Evolutionary conservation across 2,797 vertebrate species (phyloP), one percentile per base, ranked within the genome.

Genomic region (Cynopterus sphinx): DNA sequence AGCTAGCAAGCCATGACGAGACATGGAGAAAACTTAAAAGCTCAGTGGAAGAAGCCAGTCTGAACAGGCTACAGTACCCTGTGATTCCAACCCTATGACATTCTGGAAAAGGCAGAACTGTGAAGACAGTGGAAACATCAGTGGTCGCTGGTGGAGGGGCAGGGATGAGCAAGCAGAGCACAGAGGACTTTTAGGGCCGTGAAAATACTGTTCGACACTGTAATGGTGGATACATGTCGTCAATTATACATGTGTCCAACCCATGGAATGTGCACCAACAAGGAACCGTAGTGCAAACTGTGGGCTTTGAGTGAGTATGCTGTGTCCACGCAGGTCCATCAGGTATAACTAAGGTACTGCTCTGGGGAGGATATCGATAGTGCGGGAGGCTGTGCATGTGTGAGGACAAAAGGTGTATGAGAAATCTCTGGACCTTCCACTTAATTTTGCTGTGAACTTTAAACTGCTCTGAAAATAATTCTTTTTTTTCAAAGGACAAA

Each of bases 341-440:
- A 5, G 5, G 4, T 17, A 1, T 31, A 15, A 71, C 65, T 6
- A 9, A 8, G 3, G 16, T 0, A 5, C 65, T 31, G 0, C 57
- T 59, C 13, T 17, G 33, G 28, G 3, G 21, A 9, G 31, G 49
- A 4, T 0, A 10, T 1, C 1, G 4, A 46, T 0, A 6, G 31
- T 2, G 15, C 1, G 21, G 31, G 49, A 41, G 65, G 65, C 49
- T 28, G 15, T 43, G 83, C 19, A 15, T 22, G 21, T 24, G 41
- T 24, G 31, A 31, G 79, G 21, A 51, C 19, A 39, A 1, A 17
- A 46, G 86, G 71, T 61, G 10, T 5, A 10, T 1, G 33, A 33
- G 28, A 65, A 22, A 51, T 9, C 59, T n/a, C 46, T 12, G 9
- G 22, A n/a, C 17, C 11, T 31, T 31, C 84, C 49, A 22, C 12